Conservation (phyloP, 2,888 invertebrate genomes). For the Germaria angustata region DNA sequence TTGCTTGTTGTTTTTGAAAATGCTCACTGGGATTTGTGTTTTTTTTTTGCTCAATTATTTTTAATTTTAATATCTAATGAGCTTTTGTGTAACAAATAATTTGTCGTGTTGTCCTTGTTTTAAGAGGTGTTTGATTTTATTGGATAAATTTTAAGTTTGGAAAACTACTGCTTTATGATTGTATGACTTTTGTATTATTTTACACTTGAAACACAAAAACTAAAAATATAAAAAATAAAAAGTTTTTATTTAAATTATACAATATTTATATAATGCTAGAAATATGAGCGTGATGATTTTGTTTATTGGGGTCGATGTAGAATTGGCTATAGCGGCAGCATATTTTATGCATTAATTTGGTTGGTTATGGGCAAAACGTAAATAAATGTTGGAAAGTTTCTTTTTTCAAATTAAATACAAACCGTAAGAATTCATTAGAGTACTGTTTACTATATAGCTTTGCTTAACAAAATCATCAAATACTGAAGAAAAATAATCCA, state of each 20-base stretch:
- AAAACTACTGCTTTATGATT: conserved; percentile 63
- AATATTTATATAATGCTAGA: conserved; percentile 56
- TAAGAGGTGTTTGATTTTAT: conserved; percentile 41
- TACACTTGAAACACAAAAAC: conserved; percentile 67
- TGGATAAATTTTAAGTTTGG: conserved; percentile 36
- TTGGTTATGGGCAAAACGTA: conserved; percentile 60
- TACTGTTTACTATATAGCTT: conserved; percentile 22
- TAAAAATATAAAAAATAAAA: conserved; percentile 63
- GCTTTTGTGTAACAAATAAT: conserved; percentile 51
- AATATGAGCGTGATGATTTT: conserved; percentile 37
- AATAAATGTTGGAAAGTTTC: conserved; percentile 30
- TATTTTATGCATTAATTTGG: conserved; percentile 53
- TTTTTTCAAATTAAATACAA: conserved; percentile 59
- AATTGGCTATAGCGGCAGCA: conserved; percentile 58
- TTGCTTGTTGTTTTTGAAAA: conserved; percentile 67
- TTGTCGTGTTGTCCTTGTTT: conserved; percentile 52
- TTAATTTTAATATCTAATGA: conserved; percentile 45
- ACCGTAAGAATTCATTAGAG: conserved; percentile 65
- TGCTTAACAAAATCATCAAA: conserved; percentile 16
- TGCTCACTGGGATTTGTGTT: conserved; percentile 61
- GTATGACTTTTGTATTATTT: conserved; percentile 55
- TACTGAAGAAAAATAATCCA: conserved; percentile 19
- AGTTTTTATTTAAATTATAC: conserved; percentile 52
- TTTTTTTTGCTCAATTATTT: conserved; percentile 36
- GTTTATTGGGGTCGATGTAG: conserved; percentile 6